A percentile compares a stretch with the other conserved stretches of the same genome.
phyloP scores from a whole-genome alignment of 2,113 vertebrate species.

The Speoplatyrhinus poulsoni region DNA sequence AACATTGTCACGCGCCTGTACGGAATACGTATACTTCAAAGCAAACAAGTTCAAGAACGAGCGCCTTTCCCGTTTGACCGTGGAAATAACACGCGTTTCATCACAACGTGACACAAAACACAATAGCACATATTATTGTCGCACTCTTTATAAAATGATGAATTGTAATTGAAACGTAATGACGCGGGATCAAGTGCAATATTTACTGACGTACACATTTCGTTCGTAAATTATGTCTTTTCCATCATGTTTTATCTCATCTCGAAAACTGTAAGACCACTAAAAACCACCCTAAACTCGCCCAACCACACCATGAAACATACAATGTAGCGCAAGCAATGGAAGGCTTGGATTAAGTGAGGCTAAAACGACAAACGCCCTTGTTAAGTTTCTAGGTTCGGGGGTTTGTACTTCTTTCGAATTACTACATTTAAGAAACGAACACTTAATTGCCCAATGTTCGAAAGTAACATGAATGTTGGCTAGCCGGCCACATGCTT shows the following conservation, averaged over 20 bases:
- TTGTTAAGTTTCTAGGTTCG: background rate
- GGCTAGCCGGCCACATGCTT: slow-evolving; percentile 72
- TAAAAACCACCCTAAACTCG: slow-evolving; percentile 13
- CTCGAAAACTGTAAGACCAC: slow-evolving; percentile 8
- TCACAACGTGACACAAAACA: background rate
- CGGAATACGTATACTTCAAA: background rate
- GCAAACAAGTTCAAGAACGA: background rate
- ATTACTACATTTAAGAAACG: too few species aligned
- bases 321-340: too few species aligned
- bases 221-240: slow-evolving; percentile 15
- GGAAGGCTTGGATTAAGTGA: too few species aligned
- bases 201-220: slow-evolving; percentile 30
- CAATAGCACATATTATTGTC: background rate
- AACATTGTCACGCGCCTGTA: background rate
- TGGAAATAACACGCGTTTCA: background rate
- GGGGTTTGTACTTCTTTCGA: too few species aligned
- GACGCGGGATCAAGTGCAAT: slow-evolving; percentile 48
- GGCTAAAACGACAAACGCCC: background rate
- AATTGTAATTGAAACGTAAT: slow-evolving; percentile 56
- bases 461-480: slow-evolving; percentile 32
- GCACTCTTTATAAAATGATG: slow-evolving; percentile 35
- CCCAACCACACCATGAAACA: background rate
- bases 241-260: background rate
- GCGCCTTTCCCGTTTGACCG: too few species aligned
- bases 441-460: background rate